These are phyloP conservation scores for Drosophila mulleri DNA, from an alignment of 2,888 invertebrate genomes.

Conservation along the genomic window DNA sequence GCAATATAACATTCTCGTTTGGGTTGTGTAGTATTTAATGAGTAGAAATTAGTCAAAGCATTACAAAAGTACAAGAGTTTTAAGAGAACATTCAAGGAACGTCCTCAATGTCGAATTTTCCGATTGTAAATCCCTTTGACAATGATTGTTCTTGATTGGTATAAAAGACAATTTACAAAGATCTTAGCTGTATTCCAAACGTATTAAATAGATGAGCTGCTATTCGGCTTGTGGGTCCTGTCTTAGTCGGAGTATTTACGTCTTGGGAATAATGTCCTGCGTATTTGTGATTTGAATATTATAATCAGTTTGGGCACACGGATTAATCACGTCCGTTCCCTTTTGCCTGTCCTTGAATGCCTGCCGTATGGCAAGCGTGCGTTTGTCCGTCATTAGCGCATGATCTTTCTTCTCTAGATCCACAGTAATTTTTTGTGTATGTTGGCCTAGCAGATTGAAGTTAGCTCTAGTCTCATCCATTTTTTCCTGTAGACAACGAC, in stretches of 20 bases:
- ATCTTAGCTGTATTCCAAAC: neutral
- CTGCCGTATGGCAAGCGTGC: slow-evolving; percentile 86
- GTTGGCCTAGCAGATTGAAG: slow-evolving; percentile 90
- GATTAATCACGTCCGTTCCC: slow-evolving; percentile 8
- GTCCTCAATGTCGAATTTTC: neutral
- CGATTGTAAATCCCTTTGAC: neutral
- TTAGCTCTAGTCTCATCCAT: slow-evolving; percentile 90
- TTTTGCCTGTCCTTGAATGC: slow-evolving; percentile 1
- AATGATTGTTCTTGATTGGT: neutral
- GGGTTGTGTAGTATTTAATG: slow-evolving; percentile 5
- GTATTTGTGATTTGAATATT: slow-evolving; percentile 23
- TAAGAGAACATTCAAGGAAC: neutral
- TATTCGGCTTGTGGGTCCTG: neutral
- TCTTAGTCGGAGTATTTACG: neutral
- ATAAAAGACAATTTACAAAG: neutral
- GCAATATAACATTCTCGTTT: neutral
- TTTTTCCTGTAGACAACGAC: slow-evolving; percentile 88
- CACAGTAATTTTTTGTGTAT: slow-evolving; percentile 88
- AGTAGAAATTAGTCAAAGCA: neutral
- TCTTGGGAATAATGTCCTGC: slow-evolving; percentile 6
- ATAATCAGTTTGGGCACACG: slow-evolving; percentile 33
- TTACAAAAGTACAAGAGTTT: neutral
- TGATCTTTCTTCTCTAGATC: slow-evolving; percentile 91
- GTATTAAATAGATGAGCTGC: neutral
- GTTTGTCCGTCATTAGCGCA: slow-evolving; percentile 90